A percentile compares a stretch with the other conserved stretches of the same genome.
These are phyloP conservation scores for Clavelina lepadiformis DNA, from an alignment of 23 tunicate genomes.

Conservation along the genomic window DNA sequence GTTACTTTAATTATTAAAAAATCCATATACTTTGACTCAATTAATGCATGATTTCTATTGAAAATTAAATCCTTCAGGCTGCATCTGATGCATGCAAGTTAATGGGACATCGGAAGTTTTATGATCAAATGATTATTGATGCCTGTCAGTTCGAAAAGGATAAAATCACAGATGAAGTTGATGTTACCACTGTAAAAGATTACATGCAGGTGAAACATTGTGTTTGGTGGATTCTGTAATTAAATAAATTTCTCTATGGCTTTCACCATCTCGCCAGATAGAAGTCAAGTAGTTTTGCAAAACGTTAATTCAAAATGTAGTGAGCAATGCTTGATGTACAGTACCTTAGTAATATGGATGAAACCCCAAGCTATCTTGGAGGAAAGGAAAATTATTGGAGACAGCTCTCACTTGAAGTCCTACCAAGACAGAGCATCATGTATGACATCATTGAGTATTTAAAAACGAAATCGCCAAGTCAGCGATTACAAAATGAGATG, in stretches of 20 bases:
- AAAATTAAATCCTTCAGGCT: too few relatives aligned
- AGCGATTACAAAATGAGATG: constrained; percentile 69
- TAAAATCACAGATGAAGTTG: constrained; percentile 87
- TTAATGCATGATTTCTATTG: too few relatives aligned
- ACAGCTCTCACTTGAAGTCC: constrained; percentile 67
- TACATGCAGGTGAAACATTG: constrained; percentile 70
- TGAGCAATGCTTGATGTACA: constrained; percentile 1
- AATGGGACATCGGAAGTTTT: constrained; percentile 90
- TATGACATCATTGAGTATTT: constrained; percentile 83
- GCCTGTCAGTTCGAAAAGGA: constrained; percentile 94
- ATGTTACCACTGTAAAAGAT: constrained; percentile 84
- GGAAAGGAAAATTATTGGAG: constrained; percentile 96
- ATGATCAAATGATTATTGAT: constrained; percentile 92
- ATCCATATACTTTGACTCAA: too few relatives aligned
- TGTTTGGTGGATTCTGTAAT: background rate
- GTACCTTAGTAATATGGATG: constrained; percentile 86
- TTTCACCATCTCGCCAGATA: background rate
- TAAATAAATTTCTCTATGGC: background rate
- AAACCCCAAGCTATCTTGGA: constrained; percentile 82
- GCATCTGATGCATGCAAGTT: constrained; percentile 78
- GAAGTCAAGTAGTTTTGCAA: background rate
- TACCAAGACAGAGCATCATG: constrained; percentile 89
- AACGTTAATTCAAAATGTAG: background rate
- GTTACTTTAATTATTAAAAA: too few relatives aligned
- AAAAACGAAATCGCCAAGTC: constrained; percentile 67